phyloP scores from a whole-genome alignment of 2,797 vertebrate species.

The Threskiornis aethiopicus region DNA sequence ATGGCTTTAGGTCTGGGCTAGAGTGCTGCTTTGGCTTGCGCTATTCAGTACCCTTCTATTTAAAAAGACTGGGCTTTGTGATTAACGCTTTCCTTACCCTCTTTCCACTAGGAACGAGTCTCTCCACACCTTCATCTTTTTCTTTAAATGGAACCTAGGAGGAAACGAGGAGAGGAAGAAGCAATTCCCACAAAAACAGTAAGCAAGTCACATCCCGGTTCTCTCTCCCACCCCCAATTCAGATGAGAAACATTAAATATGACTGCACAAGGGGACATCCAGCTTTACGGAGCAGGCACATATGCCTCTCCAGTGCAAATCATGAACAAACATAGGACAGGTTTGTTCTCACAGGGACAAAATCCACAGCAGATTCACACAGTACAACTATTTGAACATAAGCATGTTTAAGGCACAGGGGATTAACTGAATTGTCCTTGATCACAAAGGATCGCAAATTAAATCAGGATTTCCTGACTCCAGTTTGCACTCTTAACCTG shows the following conservation, averaged over 20 bases:
- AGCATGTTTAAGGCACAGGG: not conserved
- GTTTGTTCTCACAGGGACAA: not conserved
- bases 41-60: not conserved
- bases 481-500: not conserved
- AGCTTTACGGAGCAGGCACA: not conserved
- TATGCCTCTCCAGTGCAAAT: not conserved
- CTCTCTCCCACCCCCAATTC: not conserved
- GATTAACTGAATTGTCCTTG: not conserved
- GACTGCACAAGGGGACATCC: not conserved
- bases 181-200: not conserved
- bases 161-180: not conserved
- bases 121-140: slow-evolving; percentile 91
- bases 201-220: not conserved
- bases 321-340: not conserved
- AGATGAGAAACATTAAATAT: not conserved
- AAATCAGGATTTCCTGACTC: not conserved
- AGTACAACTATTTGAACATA: not conserved
- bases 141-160: slow-evolving; percentile 90
- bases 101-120: slow-evolving; percentile 96
- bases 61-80: not conserved
- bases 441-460: not conserved
- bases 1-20: not conserved
- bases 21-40: not conserved
- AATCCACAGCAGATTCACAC: not conserved
- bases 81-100: slow-evolving; percentile 82